Base-by-base conservation (phyloP, 2,797 vertebrate genomes). In the Brachyrhaphis roseni region DNA sequence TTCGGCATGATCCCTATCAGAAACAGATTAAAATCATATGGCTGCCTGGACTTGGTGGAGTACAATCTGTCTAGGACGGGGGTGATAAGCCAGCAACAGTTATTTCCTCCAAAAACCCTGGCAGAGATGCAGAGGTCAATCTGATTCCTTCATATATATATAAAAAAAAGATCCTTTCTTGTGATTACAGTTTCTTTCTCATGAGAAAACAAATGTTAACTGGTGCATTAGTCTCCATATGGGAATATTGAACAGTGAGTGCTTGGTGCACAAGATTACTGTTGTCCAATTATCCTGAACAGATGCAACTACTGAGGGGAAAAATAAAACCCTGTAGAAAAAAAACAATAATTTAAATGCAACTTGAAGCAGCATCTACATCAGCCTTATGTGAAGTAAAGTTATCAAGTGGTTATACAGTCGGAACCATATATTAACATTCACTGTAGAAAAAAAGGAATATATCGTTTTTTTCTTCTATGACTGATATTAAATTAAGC, bases 11-110 rank as follows among this genome's bases (percentile, higher is more conserved):
- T 86, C 45, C 28, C 45, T 76, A 86, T 91, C 84, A 66, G 82
- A 47, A 57, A 81, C 68, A 87, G 88, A 92, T 85, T 86, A 75
- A 88, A 91, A 90, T 92, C 82, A 70, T 80, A 82, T 75, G 85
- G 76, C 74, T 78, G 86, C 81, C 78, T 74, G 82, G 64, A 76
- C 57, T 62, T 39, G 41, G 74, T 82, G 74, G 74, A 4, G 34
- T 77, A 31, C 66, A 85, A 90, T 88, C 79, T 88, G 80, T 86
- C 84, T 57, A 82, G 82, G 80, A 72, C 75, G 73, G 74, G 79
- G 74, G 76, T 86, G 86, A 90, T 90, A 89, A 91, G 81, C 82
- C 80, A 75, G 55, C 83, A 84, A 89, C 90, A 86, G 72, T 75
- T 68, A 84, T 89, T 91, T 90, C 86, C 80, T 82, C 55, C 72